These are phyloP conservation scores for Melanotaenia maccullochi DNA, from an alignment of 2,797 vertebrate genomes.

Conservation along the genomic window DNA sequence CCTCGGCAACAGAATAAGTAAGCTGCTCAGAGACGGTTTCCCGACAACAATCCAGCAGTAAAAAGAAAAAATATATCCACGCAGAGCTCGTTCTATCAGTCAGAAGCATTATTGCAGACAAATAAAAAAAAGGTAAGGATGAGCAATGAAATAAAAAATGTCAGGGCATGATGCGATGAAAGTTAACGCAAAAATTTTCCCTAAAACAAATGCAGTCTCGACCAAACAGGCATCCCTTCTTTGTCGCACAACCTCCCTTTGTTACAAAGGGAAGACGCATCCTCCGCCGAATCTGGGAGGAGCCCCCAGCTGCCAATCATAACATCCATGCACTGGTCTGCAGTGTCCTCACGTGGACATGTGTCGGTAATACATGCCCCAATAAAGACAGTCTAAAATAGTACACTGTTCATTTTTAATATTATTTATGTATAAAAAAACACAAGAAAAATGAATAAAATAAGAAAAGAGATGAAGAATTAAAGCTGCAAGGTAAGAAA, in stretches of 20 bases:
- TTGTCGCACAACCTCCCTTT: conserved; percentile 15
- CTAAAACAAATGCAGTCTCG: too few relatives aligned
- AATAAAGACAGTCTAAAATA: background rate
- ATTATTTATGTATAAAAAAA: background rate
- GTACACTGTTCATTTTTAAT: background rate
- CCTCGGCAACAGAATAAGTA: conserved; percentile 77
- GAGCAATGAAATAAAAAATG: too few relatives aligned
- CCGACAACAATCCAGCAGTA: conserved; percentile 59
- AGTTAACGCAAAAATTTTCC: too few relatives aligned
- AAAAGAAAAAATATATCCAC: conserved; percentile 53
- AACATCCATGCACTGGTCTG: conserved; percentile 41
- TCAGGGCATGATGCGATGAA: too few relatives aligned
- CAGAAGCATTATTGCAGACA: too few relatives aligned
- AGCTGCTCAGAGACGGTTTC: conserved; percentile 66
- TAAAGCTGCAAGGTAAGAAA: background rate
- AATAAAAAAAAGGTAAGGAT: too few relatives aligned
- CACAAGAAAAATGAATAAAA: background rate
- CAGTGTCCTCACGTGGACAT: conserved; percentile 43
- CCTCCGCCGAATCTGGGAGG: conserved; percentile 36
- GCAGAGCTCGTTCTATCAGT: conserved; percentile 34
- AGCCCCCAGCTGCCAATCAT: background rate
- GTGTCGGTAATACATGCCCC: conserved; percentile 23
- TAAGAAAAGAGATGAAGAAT: background rate
- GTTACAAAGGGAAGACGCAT: conserved; percentile 28
- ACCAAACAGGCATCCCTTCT: too few relatives aligned